phyloP scores from a whole-genome alignment of 2,888 invertebrate species.

The Limnephilus lunatus region DNA sequence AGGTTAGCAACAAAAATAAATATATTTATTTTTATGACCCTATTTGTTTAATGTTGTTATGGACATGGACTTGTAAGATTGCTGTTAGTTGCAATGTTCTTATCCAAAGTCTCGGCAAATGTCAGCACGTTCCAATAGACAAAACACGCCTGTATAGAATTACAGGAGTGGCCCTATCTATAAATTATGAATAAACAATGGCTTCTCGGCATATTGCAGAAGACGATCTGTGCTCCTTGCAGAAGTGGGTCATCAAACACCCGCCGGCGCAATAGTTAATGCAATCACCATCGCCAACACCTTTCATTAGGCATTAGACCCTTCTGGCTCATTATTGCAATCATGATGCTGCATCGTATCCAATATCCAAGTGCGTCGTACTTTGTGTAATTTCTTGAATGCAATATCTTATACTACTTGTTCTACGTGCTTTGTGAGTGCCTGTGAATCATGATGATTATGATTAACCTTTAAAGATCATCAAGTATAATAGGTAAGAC shows the following conservation, averaged over 20 bases:
- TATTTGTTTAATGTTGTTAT: not conserved
- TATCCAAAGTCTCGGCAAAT: not conserved
- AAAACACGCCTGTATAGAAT: not conserved
- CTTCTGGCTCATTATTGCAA: slow-evolving; percentile 3
- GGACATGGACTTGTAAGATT: not conserved
- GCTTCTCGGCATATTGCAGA: slow-evolving; percentile 37
- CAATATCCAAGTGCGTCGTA: not conserved
- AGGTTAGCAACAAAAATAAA: no score
- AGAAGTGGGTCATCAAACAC: slow-evolving; percentile 50
- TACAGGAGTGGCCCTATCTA: slow-evolving; percentile 7
- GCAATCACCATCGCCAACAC: slow-evolving; percentile 7
- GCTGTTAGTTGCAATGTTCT: not conserved
- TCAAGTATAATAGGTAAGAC: not conserved
- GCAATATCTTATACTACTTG: not conserved
- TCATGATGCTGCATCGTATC: not conserved
- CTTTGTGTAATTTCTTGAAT: not conserved
- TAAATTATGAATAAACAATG: slow-evolving; percentile 29
- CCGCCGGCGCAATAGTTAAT: slow-evolving; percentile 38
- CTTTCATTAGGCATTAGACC: slow-evolving; percentile 7
- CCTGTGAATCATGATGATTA: not conserved
- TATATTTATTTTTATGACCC: not conserved
- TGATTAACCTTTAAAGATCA: not conserved
- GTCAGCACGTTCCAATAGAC: slow-evolving; percentile 28
- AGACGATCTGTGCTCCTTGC: slow-evolving; percentile 19
- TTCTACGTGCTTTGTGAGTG: not conserved